Conservation (phyloP, 2,113 vertebrate species). For the Clarias batrachus region DNA sequence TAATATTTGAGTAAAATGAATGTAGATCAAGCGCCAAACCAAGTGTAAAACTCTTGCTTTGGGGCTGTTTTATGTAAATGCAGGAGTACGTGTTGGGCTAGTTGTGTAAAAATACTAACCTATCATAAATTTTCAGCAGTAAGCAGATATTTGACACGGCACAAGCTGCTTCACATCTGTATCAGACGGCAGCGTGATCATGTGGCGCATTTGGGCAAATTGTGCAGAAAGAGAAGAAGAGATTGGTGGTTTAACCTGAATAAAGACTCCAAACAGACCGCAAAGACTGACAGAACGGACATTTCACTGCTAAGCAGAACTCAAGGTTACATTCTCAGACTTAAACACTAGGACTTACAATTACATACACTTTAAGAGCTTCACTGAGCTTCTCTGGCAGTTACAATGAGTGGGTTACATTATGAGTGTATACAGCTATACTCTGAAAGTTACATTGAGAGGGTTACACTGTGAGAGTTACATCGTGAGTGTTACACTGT, state of each 20-base stretch:
- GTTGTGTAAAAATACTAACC: not conserved
- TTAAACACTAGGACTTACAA: too few relatives aligned
- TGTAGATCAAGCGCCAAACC: not conserved
- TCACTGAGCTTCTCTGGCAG: not conserved
- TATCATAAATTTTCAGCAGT: not conserved
- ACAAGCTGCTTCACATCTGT: not conserved
- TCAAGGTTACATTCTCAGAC: not conserved
- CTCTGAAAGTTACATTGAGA: too few relatives aligned
- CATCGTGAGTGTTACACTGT: not conserved
- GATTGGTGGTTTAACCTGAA: not conserved
- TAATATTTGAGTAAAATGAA: not conserved
- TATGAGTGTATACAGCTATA: too few relatives aligned
- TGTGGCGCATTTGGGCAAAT: not conserved
- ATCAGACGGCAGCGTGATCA: not conserved
- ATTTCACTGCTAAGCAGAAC: not conserved
- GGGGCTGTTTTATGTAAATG: not conserved
- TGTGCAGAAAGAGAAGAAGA: not conserved
- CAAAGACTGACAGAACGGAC: not conserved
- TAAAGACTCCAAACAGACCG: not conserved
- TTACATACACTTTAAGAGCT: not conserved
- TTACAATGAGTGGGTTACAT: too few relatives aligned
- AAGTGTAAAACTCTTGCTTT: not conserved
- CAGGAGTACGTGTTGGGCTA: not conserved
- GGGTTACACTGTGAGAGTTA: not conserved
- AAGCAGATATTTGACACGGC: not conserved